Percentiles rank a stretch among this genome's conserved stretches.
Conservation (phyloP, 2,888 invertebrate species). For the Hydraecia micacea region DNA sequence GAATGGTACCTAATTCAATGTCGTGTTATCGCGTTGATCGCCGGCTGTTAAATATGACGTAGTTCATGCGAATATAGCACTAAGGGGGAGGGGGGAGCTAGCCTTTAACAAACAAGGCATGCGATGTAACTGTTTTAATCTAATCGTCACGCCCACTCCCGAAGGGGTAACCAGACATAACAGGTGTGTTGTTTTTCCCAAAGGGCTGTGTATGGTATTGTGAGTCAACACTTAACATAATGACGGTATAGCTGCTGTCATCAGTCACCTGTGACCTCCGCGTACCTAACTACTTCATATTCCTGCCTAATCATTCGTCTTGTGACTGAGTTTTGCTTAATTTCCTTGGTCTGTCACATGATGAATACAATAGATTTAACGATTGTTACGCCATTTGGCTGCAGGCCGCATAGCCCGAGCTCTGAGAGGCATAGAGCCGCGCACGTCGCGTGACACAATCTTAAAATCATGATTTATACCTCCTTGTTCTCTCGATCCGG, state of each 20-base stretch:
- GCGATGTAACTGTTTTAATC: constrained; percentile 28
- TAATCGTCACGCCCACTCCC: constrained; percentile 36
- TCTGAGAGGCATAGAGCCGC: constrained; percentile 9
- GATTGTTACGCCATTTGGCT: constrained; percentile 19
- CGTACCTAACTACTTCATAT: neutral
- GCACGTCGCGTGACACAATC: constrained; percentile 14
- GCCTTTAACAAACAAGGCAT: constrained; percentile 35
- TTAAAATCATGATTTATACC: constrained; percentile 20
- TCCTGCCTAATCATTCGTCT: constrained; percentile 5
- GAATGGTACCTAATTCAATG: constrained; percentile 36
- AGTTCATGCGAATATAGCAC: constrained; percentile 23
- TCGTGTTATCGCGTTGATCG: constrained; percentile 54
- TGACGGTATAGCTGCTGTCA: constrained; percentile 40
- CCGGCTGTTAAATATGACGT: constrained; percentile 30
- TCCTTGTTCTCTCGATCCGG: constrained; percentile 1
- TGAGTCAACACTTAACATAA: constrained; percentile 26
- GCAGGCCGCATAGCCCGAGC: neutral
- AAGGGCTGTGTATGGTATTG: constrained; percentile 1
- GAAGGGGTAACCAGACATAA: constrained; percentile 7
- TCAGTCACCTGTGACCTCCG: constrained; percentile 31
- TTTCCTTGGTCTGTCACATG: constrained; percentile 24
- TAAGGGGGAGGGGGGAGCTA: constrained; percentile 19
- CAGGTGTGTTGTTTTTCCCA: constrained; percentile 23
- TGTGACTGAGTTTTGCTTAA: constrained; percentile 19
- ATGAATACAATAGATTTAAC: constrained; percentile 38